phyloP scores from a whole-genome alignment of 1,140 invertebrate species.

The Bombus sylvicola region DNA sequence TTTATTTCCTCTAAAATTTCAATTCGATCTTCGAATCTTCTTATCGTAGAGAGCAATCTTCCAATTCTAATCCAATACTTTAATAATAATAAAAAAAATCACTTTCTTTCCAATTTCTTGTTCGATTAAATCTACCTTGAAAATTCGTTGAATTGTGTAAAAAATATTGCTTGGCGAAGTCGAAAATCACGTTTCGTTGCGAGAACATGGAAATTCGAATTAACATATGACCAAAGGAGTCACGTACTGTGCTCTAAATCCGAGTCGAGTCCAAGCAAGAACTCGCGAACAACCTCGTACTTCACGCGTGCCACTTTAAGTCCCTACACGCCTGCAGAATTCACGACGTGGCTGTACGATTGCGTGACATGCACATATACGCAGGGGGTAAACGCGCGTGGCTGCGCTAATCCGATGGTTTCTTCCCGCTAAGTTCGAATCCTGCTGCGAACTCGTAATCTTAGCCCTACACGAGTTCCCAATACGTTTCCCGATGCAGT shows the following conservation, averaged over 20 bases:
- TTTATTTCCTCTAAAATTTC: neutral
- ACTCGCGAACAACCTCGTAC: constrained; percentile 5
- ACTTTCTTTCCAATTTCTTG: too few relatives aligned
- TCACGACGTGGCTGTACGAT: neutral
- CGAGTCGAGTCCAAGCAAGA: neutral
- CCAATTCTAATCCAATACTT: neutral
- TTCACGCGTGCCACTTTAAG: constrained; percentile 17
- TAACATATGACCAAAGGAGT: neutral
- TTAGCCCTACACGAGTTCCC: constrained; percentile 1
- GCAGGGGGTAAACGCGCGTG: neutral
- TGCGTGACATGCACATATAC: neutral
- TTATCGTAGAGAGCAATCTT: neutral
- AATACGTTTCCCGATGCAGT: neutral
- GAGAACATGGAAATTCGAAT: neutral
- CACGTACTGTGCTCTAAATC: neutral
- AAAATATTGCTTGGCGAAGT: neutral
- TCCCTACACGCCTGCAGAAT: neutral
- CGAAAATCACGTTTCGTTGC: neutral
- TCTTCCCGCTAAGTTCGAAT: constrained; percentile 15
- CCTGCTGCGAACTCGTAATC: constrained; percentile 36
- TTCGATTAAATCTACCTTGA: too few relatives aligned
- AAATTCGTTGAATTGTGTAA: neutral
- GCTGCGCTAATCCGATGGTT: constrained; percentile 4
- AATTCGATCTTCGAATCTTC: neutral
- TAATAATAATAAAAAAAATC: too few relatives aligned